Evolutionary conservation across 1,140 invertebrate species (phyloP).

Genomic region (Diorhabda carinulata): DNA sequence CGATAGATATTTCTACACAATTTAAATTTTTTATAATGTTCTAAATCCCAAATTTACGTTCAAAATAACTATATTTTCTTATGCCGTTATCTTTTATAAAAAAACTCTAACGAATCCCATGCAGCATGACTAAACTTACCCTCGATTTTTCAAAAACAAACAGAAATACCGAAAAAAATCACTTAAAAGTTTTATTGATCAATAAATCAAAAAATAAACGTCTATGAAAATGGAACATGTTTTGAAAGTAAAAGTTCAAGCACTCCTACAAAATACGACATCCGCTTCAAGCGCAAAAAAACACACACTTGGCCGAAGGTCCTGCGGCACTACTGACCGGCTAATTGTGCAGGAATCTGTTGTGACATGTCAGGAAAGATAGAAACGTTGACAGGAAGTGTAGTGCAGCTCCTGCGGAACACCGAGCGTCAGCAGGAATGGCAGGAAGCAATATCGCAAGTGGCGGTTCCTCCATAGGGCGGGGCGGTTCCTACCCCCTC

Average conservation of each 20-base stretch:
- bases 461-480: constrained; percentile 46
- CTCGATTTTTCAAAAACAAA: background rate
- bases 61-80: too few species aligned
- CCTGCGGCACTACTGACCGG: constrained; percentile 22
- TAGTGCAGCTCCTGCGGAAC: constrained; percentile 46
- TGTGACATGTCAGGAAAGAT: constrained; percentile 37
- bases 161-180: background rate
- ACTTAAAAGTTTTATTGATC: background rate
- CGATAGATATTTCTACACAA: too few species aligned
- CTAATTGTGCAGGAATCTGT: constrained; percentile 36
- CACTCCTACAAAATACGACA: constrained; percentile 2
- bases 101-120: background rate
- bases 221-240: background rate
- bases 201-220: background rate
- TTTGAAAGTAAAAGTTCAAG: background rate
- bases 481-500: constrained; percentile 40
- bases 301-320: constrained; percentile 11
- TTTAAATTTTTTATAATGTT: too few species aligned
- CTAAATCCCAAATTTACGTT: too few species aligned
- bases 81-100: background rate
- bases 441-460: constrained; percentile 50
- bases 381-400: constrained; percentile 41
- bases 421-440: constrained; percentile 46
- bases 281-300: background rate
- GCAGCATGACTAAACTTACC: background rate